These are phyloP conservation scores for Onthophagus taurus DNA, from an alignment of 1,140 invertebrate species.

Conservation along the genomic window DNA sequence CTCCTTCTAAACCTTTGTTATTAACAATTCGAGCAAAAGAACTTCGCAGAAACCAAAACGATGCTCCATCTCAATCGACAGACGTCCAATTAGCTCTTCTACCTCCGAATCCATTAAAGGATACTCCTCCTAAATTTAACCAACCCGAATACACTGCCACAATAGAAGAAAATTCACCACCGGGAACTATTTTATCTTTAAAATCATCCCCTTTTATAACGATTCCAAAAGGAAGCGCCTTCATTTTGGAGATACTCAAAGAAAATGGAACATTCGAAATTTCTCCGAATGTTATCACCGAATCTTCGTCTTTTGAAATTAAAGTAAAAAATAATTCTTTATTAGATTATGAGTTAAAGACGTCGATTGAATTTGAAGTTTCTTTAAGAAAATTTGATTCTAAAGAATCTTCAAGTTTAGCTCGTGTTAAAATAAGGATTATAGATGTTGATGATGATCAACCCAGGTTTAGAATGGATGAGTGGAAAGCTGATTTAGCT, in stretches of 20 bases:
- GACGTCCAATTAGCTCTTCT: constrained; percentile 70
- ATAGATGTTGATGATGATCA: constrained; percentile 85
- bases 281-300: constrained; percentile 75
- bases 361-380: constrained; percentile 66
- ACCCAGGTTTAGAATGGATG: constrained; percentile 64
- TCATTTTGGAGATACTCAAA: constrained; percentile 65
- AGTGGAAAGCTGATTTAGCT: constrained; percentile 62
- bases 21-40: constrained; percentile 78
- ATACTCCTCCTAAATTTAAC: constrained; percentile 27
- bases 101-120: constrained; percentile 37
- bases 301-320: constrained; percentile 69
- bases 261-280: constrained; percentile 85
- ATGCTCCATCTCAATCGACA: constrained; percentile 65
- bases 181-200: constrained; percentile 63
- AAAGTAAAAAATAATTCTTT: constrained; percentile 70
- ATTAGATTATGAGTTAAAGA: constrained; percentile 73
- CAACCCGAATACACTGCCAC: constrained; percentile 37
- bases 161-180: constrained; percentile 74
- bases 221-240: constrained; percentile 59
- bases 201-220: constrained; percentile 54
- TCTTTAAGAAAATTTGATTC: constrained; percentile 71
- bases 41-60: constrained; percentile 51
- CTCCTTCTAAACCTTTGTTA: constrained; percentile 66
- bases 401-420: constrained; percentile 52
- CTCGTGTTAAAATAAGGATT: constrained; percentile 69